Evolutionary conservation across 2,113 vertebrate genomes (phyloP).

Genomic region (Thamnaconus septentrionalis): DNA sequence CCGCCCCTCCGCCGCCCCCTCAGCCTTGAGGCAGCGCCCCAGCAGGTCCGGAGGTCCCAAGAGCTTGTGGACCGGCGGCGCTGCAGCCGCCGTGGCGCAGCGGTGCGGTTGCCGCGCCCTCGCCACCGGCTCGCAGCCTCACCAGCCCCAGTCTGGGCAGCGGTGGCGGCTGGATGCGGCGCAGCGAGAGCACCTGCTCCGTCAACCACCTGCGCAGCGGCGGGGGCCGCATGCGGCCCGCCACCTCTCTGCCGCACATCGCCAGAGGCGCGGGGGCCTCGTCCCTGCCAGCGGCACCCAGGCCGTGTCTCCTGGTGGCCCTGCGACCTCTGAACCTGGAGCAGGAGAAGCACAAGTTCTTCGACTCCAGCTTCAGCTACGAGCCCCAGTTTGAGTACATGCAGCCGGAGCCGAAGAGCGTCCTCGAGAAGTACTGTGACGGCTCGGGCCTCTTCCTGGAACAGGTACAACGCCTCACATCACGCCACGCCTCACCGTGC

Average conservation of each 20-base stretch:
- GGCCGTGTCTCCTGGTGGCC: constrained; percentile 87
- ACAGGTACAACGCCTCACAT: constrained; percentile 76
- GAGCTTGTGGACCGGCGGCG: constrained; percentile 40
- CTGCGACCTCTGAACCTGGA: constrained; percentile 88
- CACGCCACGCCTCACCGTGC: not conserved
- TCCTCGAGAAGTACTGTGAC: constrained; percentile 87
- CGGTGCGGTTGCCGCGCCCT: constrained; percentile 50
- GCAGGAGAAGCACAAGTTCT: constrained; percentile 84
- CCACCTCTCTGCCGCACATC: constrained; percentile 88
- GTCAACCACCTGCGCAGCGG: constrained; percentile 64
- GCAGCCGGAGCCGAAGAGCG: constrained; percentile 79
- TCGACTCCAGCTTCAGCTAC: constrained; percentile 85
- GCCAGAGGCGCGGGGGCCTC: constrained; percentile 63
- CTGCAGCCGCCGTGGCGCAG: constrained; percentile 75
- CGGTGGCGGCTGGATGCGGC: constrained; percentile 72
- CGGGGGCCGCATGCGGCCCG: constrained; percentile 73
- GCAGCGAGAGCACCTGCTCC: constrained; percentile 79
- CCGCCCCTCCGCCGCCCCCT: constrained; percentile 48
- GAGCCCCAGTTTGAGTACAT: constrained; percentile 93
- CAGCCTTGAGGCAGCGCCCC: constrained; percentile 63
- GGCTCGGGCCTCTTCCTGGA: constrained; percentile 88
- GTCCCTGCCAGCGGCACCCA: constrained; percentile 17
- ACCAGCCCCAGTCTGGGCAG: constrained; percentile 69
- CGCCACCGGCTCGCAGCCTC: constrained; percentile 67
- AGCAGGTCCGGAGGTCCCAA: constrained; percentile 44